These are phyloP conservation scores for Donacobius atricapilla DNA, from an alignment of 2,113 vertebrate species.

Conservation along the genomic window DNA sequence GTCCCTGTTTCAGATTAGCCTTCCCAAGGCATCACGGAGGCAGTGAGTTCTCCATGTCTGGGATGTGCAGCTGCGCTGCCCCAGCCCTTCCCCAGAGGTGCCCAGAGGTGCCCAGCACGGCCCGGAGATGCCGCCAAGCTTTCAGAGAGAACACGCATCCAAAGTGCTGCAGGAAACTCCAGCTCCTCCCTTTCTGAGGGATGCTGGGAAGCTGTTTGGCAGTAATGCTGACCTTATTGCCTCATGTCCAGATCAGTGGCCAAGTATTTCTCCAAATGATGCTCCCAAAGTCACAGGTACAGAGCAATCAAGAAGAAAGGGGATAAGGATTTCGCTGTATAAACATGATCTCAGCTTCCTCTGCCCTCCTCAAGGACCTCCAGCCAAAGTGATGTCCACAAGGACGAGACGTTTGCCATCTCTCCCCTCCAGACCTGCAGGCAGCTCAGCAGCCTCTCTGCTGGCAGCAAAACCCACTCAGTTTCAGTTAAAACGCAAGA, in stretches of 20 bases:
- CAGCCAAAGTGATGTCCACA: not conserved
- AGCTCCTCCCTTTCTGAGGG: not conserved
- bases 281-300: not conserved
- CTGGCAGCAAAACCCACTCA: not conserved
- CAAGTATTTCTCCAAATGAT: not conserved
- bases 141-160: not conserved
- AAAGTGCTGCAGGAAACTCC: not conserved
- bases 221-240: not conserved
- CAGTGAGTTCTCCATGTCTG: not conserved
- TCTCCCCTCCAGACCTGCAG: not conserved
- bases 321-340: not conserved
- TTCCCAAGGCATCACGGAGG: not conserved
- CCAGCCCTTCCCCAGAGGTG: not conserved
- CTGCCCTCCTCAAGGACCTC: not conserved
- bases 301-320: not conserved
- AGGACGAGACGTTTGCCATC: not conserved
- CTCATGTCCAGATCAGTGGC: not conserved
- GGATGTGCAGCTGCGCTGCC: not conserved
- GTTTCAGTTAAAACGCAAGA: not conserved
- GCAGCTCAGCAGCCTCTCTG: not conserved
- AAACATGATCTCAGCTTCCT: not conserved
- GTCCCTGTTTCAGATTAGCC: not conserved
- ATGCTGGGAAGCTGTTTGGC: not conserved
- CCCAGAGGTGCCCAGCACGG: not conserved
- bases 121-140: not conserved